A percentile compares a stretch with the other conserved stretches of the same genome.
phyloP scores from a whole-genome alignment of 2,797 vertebrate genomes.

The Harpagifer antarcticus region DNA sequence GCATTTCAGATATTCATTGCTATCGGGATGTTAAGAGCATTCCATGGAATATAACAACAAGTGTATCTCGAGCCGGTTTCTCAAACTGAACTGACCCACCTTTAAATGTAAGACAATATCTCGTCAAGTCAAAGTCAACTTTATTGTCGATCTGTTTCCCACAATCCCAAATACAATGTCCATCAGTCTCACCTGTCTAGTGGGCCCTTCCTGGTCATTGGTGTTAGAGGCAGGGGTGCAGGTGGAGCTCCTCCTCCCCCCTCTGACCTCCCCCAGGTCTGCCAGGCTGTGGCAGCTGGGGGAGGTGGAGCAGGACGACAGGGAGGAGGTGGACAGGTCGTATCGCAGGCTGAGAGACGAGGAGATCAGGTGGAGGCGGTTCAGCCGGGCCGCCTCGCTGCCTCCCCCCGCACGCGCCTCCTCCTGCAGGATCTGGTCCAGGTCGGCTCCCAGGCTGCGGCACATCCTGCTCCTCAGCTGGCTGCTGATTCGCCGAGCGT shows the following conservation, averaged over 20 bases:
- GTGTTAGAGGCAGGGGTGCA: neutral
- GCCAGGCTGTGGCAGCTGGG: conserved; percentile 63
- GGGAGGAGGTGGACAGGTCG: conserved; percentile 67
- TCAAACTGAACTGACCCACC: too few relatives aligned
- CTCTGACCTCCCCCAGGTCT: conserved; percentile 27
- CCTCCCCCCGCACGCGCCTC: conserved; percentile 47
- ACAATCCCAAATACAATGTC: too few relatives aligned
- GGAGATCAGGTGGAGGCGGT: conserved; percentile 78
- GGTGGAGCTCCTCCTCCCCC: conserved; percentile 23
- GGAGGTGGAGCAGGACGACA: conserved; percentile 71
- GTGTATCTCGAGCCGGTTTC: too few relatives aligned
- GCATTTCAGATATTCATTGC: too few relatives aligned
- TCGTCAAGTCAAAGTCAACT: too few relatives aligned
- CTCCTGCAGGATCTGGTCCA: conserved; percentile 76
- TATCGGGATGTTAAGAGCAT: too few relatives aligned
- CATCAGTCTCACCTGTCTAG: conserved; percentile 61
- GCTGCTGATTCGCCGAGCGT: conserved; percentile 49
- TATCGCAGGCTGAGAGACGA: conserved; percentile 76
- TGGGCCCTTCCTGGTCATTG: conserved; percentile 34
- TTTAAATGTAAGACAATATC: too few relatives aligned
- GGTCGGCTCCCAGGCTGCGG: conserved; percentile 80
- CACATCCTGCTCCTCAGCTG: conserved; percentile 76
- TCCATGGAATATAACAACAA: too few relatives aligned
- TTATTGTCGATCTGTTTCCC: too few relatives aligned
- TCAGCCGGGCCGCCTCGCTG: conserved; percentile 59